These are phyloP conservation scores for Oreochromis mossambicus DNA, from an alignment of 2,797 vertebrate genomes.

Conservation along the genomic window DNA sequence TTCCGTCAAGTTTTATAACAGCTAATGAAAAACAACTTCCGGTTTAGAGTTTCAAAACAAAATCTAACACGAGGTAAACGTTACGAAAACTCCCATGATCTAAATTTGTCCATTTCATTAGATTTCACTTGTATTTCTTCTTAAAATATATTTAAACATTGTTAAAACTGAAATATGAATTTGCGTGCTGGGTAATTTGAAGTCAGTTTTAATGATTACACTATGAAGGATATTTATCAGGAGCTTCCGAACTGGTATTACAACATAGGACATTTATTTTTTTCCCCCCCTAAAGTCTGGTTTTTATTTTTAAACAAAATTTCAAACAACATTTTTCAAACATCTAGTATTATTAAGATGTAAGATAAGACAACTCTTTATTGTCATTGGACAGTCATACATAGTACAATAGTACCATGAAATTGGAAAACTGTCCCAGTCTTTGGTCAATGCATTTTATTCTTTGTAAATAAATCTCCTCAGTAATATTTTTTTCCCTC, in stretches of 20 bases:
- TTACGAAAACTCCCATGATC: neutral
- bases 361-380: too few species aligned
- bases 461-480: neutral
- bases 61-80: neutral
- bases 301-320: neutral
- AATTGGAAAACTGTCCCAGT: neutral
- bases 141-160: neutral
- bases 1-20: accelerated
- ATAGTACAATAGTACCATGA: too few species aligned
- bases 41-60: neutral
- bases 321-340: neutral
- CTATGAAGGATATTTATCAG: neutral
- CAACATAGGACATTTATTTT: neutral
- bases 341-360: neutral
- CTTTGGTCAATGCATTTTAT: neutral
- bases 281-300: neutral
- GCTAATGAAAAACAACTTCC: neutral
- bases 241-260: neutral
- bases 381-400: too few species aligned
- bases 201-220: neutral
- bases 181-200: neutral
- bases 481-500: neutral
- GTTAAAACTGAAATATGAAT: neutral
- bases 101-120: neutral
- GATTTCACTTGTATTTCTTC: neutral